phyloP scores from a whole-genome alignment of 2,113 vertebrate genomes.

The Falco punctatus region DNA sequence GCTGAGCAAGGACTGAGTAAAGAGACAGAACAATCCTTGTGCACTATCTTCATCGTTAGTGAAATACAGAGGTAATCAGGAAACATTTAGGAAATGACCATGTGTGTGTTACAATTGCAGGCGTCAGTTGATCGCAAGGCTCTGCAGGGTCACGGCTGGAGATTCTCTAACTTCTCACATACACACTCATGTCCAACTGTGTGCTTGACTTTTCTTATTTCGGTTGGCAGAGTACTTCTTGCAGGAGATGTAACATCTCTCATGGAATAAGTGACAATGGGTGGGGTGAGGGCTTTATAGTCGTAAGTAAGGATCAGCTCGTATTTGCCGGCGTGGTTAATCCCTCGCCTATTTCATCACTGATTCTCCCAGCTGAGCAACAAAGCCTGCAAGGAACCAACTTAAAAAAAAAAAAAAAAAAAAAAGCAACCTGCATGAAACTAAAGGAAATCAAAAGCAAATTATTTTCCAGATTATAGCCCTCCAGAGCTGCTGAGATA shows the following conservation, averaged over 20 bases:
- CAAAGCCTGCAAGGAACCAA: slow-evolving; percentile 52
- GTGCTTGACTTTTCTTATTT: neutral
- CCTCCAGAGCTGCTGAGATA: slow-evolving; percentile 81
- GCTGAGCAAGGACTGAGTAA: neutral
- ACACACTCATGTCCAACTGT: neutral
- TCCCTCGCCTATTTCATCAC: slow-evolving; percentile 23
- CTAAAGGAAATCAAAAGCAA: slow-evolving; percentile 79
- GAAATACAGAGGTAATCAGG: neutral
- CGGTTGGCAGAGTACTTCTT: neutral
- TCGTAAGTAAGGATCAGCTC: slow-evolving; percentile 20
- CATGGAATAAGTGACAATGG: neutral
- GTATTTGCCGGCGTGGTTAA: neutral
- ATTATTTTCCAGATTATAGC: slow-evolving; percentile 83
- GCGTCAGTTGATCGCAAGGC: neutral
- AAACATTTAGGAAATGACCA: neutral
- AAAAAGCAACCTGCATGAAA: neutral
- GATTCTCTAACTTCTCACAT: neutral
- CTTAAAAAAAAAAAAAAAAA: neutral
- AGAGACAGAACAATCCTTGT: neutral
- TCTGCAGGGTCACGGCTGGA: neutral
- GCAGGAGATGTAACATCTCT: neutral
- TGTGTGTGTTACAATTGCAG: too few species aligned
- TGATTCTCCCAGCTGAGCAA: slow-evolving; percentile 32
- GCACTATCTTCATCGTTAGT: neutral
- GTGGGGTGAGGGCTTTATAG: slow-evolving; percentile 23